Evolutionary conservation across 2,797 vertebrate genomes (phyloP).

Genomic region (Lates japonicus): DNA sequence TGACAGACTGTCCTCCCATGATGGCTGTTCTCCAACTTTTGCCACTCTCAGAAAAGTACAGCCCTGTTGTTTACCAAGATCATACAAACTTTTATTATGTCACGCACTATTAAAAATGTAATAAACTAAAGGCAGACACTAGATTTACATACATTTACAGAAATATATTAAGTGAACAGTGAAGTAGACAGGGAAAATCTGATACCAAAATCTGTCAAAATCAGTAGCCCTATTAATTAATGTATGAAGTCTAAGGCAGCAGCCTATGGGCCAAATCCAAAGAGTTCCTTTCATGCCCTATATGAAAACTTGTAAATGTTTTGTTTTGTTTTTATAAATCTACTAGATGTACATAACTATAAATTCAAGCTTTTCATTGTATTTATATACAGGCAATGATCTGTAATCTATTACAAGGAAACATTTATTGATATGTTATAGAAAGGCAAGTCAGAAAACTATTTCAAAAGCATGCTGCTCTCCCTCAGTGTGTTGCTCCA

Average conservation of each 20-base stretch:
- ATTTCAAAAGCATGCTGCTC: neutral
- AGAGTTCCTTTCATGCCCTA: too few relatives aligned
- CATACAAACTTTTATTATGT: too few relatives aligned
- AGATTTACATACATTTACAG: neutral
- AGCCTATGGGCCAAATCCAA: too few relatives aligned
- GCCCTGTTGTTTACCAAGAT: neutral
- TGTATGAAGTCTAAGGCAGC: too few relatives aligned
- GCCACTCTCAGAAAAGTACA: neutral
- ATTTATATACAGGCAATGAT: too few relatives aligned
- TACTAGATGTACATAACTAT: neutral
- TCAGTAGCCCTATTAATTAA: too few relatives aligned
- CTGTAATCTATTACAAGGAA: too few relatives aligned
- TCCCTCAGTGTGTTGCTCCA: constrained; percentile 7
- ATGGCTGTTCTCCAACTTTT: neutral
- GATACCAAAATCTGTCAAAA: too few relatives aligned
- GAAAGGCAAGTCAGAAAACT: neutral
- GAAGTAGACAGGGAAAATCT: too few relatives aligned
- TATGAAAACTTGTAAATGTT: neutral
- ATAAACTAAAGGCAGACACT: neutral
- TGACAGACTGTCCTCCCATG: too few relatives aligned
- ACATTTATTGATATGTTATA: neutral
- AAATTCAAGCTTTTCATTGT: too few relatives aligned
- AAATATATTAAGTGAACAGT: too few relatives aligned
- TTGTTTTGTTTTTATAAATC: neutral
- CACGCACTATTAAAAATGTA: neutral